These are phyloP conservation scores for Myotis brandtii DNA, from an alignment of 2,113 vertebrate genomes.

Conservation along the genomic window DNA sequence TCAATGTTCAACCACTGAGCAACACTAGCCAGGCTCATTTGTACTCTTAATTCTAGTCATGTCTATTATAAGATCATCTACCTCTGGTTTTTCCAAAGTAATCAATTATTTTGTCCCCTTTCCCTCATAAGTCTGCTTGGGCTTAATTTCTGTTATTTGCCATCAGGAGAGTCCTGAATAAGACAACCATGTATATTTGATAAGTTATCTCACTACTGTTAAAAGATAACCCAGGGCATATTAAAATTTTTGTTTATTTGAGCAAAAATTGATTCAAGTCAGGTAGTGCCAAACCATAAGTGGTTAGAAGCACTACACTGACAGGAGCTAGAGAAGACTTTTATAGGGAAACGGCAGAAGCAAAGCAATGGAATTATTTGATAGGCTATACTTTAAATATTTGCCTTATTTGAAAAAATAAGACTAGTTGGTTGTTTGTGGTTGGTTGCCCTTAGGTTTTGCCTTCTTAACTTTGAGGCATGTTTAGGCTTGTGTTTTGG, in stretches of 20 bases:
- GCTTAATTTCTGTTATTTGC: slow-evolving; percentile 47
- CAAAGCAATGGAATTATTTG: background rate
- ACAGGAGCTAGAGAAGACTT: background rate
- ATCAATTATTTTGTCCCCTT: background rate
- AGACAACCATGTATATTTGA: background rate
- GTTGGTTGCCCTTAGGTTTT: background rate
- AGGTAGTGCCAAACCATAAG: background rate
- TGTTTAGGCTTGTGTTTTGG: background rate
- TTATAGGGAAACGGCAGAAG: background rate
- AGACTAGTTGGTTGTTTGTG: background rate
- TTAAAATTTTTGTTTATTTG: background rate
- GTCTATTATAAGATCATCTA: background rate
- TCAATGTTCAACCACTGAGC: too few species aligned
- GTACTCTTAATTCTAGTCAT: background rate
- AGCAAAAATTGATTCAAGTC: background rate
- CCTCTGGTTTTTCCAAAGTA: background rate
- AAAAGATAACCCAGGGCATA: background rate
- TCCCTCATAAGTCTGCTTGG: background rate
- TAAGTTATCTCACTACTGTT: background rate
- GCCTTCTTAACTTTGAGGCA: background rate
- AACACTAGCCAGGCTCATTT: background rate
- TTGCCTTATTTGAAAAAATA: background rate
- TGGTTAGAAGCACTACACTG: background rate
- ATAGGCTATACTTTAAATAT: background rate
- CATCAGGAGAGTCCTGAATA: background rate